Base-by-base conservation (phyloP, 2,797 vertebrate genomes). In the Syndactyla subalaris region DNA sequence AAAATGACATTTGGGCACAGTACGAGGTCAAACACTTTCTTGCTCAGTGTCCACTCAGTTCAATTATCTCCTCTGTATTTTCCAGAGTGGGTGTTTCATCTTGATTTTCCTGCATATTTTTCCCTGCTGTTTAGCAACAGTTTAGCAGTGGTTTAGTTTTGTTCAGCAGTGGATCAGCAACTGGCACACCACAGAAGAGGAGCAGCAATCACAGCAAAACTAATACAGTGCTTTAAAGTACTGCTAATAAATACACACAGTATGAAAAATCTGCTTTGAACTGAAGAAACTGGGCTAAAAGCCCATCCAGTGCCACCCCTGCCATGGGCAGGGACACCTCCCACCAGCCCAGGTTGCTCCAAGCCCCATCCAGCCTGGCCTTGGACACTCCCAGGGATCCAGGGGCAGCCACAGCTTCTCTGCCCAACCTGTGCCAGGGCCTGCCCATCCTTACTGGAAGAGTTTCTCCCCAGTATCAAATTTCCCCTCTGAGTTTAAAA, bases 81-180 rank as follows among this genome's bases (percentile, higher is more conserved):
- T 84, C 70, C 13, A 11, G 63, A 80, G 71, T 2, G 16, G 80
- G 52, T 78, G 88, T 91, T 83, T 63, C 90, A 80, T 79, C 67
- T 29, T 29, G 51, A 34, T 82, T 95, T 63, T 58, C 45, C 52
- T 70, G 61, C 30, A 59, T 57, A 27, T 39, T 39, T 67, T 76
- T 78, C 54, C 45, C 65, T 94, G 61, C 30, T 62, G 41, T 74
- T 91, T 48, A 94, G 45, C 36, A 38, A 36, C n/a, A 58, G 36
- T 6, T 38, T 17, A 59, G 38, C 59, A 39, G 59, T 29, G 59
- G 27, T 21, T 62, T 41, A 41, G 27, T 41, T 62, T 41, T 62
- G 59, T 62, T 41, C 27, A 62, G 59, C 12, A 88, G 73, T 85
- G 92, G 94, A 90, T 85, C 89, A 95, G 85, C 81, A 90, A 79